Conservation (phyloP, 2,888 invertebrate genomes). For the Meandrusa payeni region DNA sequence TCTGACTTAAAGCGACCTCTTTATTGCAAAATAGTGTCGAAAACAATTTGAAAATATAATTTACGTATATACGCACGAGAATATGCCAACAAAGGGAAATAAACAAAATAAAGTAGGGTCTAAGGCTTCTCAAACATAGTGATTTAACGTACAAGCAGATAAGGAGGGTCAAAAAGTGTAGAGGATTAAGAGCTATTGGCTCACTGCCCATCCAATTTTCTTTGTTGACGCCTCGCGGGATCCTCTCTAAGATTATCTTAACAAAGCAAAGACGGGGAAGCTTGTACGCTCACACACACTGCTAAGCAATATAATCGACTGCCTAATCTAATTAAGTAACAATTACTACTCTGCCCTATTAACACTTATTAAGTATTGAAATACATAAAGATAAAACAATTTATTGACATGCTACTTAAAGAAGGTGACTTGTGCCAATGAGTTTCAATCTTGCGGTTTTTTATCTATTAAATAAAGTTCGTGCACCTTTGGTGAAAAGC, state of each 20-base stretch:
- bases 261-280: constrained; percentile 64
- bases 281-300: constrained; percentile 50
- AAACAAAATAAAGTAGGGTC: constrained; percentile 6
- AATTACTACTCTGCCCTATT: constrained; percentile 46
- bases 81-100: constrained; percentile 1
- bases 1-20: too few species aligned
- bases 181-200: constrained; percentile 77
- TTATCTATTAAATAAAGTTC: too few species aligned
- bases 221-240: constrained; percentile 75
- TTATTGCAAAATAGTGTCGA: too few species aligned
- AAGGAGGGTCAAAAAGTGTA: constrained; percentile 72
- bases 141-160: constrained; percentile 66
- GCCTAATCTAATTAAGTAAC: constrained; percentile 43
- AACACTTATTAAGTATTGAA: too few species aligned
- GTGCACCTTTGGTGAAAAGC: too few species aligned
- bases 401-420: too few species aligned
- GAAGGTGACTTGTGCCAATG: too few species aligned
- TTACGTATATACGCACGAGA: background rate
- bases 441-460: too few species aligned
- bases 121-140: constrained; percentile 45
- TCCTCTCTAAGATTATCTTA: constrained; percentile 72
- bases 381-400: too few species aligned
- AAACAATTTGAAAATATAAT: background rate
- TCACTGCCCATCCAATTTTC: constrained; percentile 79
- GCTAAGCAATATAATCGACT: constrained; percentile 62